Conservation (phyloP, 53 echinoderm and acorn worm species). For the Zoroaster sp. region DNA sequence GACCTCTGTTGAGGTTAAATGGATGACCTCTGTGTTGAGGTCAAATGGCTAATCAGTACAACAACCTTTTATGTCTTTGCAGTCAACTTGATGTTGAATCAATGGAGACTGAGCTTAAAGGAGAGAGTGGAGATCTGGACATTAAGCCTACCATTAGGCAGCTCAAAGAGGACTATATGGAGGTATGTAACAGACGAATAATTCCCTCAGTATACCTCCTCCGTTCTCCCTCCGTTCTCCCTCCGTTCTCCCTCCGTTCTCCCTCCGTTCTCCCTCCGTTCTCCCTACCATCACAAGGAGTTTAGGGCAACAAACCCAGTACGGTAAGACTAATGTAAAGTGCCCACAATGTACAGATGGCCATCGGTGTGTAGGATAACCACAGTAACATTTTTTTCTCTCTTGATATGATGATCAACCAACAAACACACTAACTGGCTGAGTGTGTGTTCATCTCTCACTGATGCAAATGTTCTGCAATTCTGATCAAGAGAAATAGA, state of each 20-base stretch:
- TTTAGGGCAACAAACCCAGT: neutral
- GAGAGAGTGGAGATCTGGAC: slow-evolving; percentile 12
- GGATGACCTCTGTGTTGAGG: neutral
- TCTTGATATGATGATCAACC: slow-evolving; percentile 34
- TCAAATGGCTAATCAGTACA: neutral
- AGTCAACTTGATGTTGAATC: slow-evolving; percentile 92
- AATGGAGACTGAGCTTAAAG: slow-evolving; percentile 36
- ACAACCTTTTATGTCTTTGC: neutral
- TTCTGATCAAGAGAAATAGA: slow-evolving; percentile 76
- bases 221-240: too few relatives aligned
- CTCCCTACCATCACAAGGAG: too few relatives aligned
- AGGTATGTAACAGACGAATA: too few relatives aligned
- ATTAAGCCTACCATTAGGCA: slow-evolving; percentile 18
- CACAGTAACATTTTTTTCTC: neutral
- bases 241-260: too few relatives aligned
- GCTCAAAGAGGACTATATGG: slow-evolving; percentile 23
- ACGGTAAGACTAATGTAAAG: too few relatives aligned
- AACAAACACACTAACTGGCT: slow-evolving; percentile 25
- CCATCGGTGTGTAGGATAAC: too few relatives aligned
- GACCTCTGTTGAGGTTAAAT: neutral
- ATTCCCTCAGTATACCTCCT: too few relatives aligned
- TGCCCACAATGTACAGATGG: too few relatives aligned
- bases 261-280: too few relatives aligned
- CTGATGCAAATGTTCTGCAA: slow-evolving; percentile 66
- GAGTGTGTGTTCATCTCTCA: neutral